Evolutionary conservation across 1,140 invertebrate species (phyloP).

Genomic region (Tribolium madens): DNA sequence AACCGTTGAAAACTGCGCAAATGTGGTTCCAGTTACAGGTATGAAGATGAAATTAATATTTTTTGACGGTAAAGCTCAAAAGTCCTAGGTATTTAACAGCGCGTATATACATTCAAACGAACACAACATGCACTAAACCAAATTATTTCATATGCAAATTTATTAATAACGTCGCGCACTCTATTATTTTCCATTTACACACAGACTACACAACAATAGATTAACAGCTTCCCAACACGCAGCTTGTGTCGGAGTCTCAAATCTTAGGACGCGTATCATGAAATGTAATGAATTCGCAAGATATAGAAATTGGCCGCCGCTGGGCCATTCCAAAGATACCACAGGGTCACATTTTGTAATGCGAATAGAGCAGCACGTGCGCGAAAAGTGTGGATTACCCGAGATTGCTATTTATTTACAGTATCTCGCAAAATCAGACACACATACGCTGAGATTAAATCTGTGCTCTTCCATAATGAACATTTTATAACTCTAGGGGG

Average conservation of each 20-base stretch:
- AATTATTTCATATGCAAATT: conserved; percentile 37
- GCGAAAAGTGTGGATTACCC: conserved; percentile 25
- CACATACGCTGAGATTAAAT: conserved; percentile 29
- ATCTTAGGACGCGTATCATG: conserved; percentile 10
- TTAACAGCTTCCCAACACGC: background rate
- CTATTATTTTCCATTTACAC: conserved; percentile 38
- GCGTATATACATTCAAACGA: conserved; percentile 4
- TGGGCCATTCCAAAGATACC: conserved; percentile 22
- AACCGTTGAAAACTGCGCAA: conserved; percentile 18
- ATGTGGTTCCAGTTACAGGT: conserved; percentile 36
- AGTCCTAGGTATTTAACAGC: conserved; percentile 8
- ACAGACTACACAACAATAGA: conserved; percentile 38
- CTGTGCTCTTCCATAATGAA: background rate
- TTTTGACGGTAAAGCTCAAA: conserved; percentile 6
- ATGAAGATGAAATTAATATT: conserved; percentile 13
- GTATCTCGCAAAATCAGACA: conserved; percentile 29
- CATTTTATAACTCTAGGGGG: conserved; percentile 22
- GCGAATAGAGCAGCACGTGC: conserved; percentile 33
- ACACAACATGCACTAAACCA: conserved; percentile 19
- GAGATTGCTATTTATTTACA: conserved; percentile 43
- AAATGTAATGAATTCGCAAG: conserved; percentile 22
- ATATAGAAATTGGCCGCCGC: conserved; percentile 29
- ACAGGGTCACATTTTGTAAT: conserved; percentile 37
- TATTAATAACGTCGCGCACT: conserved; percentile 28
- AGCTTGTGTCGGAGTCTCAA: conserved; percentile 1